phyloP scores from a whole-genome alignment of 92 coral and sea anemone genomes.

The Porites lobata region DNA sequence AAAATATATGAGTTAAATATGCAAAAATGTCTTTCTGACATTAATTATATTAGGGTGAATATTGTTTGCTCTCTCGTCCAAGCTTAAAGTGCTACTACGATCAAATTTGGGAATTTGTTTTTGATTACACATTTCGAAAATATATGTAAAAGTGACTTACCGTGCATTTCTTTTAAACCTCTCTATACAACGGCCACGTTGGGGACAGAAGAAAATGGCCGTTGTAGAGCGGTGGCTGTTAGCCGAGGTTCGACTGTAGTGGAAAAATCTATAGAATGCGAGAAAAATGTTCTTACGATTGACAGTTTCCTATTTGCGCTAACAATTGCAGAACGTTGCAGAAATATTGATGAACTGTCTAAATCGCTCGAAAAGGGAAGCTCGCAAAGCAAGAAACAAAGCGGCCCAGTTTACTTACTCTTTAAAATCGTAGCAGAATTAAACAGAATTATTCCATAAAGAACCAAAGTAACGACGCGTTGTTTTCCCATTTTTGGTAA shows the following conservation, averaged over 20 bases:
- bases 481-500: conserved; percentile 25
- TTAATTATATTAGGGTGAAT: not conserved
- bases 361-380: not conserved
- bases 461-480: not conserved
- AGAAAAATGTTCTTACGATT: not conserved
- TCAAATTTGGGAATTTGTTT: too few species aligned
- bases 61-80: not conserved
- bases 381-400: not conserved
- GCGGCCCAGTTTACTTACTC: conserved; percentile 8
- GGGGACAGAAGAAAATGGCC: too few species aligned
- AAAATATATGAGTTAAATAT: not conserved
- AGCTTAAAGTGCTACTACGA: not conserved
- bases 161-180: not conserved
- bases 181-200: not conserved
- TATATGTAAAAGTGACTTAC: too few species aligned
- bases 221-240: too few species aligned
- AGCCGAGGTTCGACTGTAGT: not conserved
- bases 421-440: conserved; percentile 19
- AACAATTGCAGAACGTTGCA: not conserved
- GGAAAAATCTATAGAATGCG: not conserved
- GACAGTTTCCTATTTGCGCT: not conserved
- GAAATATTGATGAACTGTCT: not conserved
- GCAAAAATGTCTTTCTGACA: not conserved
- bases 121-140: too few species aligned
- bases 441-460: conserved; percentile 38